A percentile compares a stretch with the other conserved stretches of the same genome.
Evolutionary conservation across 1,140 invertebrate genomes (phyloP).

Genomic region (Polyergus mexicanus): DNA sequence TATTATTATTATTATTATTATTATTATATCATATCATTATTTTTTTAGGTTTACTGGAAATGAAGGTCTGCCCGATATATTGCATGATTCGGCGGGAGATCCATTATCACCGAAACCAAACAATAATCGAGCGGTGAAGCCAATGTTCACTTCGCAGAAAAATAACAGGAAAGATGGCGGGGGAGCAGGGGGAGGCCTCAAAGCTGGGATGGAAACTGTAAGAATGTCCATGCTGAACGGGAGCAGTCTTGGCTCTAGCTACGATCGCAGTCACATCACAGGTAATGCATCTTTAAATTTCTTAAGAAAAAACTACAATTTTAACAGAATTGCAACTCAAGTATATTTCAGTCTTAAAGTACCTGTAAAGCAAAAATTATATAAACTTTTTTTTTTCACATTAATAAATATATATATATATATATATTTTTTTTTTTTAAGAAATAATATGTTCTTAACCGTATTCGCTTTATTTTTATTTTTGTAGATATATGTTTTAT

Average conservation of each 20-base stretch:
- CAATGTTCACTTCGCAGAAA: slow-evolving; percentile 80
- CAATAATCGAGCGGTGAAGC: slow-evolving; percentile 79
- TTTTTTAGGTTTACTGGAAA: slow-evolving; percentile 83
- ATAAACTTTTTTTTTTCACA: no score
- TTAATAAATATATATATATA: no score
- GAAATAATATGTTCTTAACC: no score
- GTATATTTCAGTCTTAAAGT: not conserved
- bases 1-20: no score
- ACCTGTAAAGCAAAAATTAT: not conserved
- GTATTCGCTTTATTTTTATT: no score
- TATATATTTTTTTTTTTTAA: no score
- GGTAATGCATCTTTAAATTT: slow-evolving; percentile 67
- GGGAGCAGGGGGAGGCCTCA: slow-evolving; percentile 84
- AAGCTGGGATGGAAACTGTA: slow-evolving; percentile 87
- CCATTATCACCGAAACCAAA: slow-evolving; percentile 87
- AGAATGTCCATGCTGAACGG: slow-evolving; percentile 90
- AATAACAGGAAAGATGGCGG: slow-evolving; percentile 85
- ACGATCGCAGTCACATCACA: slow-evolving; percentile 93
- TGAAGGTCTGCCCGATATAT: slow-evolving; percentile 85
- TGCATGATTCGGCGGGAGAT: slow-evolving; percentile 89
- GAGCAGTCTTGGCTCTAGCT: slow-evolving; percentile 89
- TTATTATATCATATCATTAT: no score
- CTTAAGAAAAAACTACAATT: not conserved
- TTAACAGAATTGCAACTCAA: not conserved
- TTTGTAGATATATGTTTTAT: no score